Percentiles rank a stretch among this genome's conserved stretches.
These are phyloP conservation scores for Rallus limicola DNA, from an alignment of 2,113 vertebrate species.

Conservation along the genomic window DNA sequence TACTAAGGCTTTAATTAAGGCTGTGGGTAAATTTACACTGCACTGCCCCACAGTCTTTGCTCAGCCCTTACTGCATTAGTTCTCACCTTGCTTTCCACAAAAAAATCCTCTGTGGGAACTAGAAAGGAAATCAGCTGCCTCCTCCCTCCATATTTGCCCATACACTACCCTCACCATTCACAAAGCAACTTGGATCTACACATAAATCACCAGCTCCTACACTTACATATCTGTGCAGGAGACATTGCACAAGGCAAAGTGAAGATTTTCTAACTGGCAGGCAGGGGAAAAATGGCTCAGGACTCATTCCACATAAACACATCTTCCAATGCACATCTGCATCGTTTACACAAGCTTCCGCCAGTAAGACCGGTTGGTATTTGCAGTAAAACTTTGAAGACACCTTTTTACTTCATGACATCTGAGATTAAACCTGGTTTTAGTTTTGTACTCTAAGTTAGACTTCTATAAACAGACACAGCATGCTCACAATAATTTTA, in stretches of 20 bases:
- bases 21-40: neutral
- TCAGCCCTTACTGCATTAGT: neutral
- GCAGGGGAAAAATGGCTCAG: neutral
- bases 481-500: neutral
- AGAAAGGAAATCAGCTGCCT: neutral
- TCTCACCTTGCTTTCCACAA: neutral
- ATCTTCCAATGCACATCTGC: neutral
- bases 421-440: neutral
- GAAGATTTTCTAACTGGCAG: neutral
- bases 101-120: neutral
- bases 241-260: neutral
- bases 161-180: neutral
- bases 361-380: neutral
- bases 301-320: neutral
- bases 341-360: neutral
- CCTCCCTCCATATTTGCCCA: neutral
- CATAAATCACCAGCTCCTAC: neutral
- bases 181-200: neutral
- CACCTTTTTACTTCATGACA: neutral
- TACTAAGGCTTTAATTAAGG: neutral
- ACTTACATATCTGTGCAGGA: neutral
- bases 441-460: neutral
- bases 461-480: neutral
- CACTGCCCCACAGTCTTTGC: neutral
- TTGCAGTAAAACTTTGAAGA: neutral